These are phyloP conservation scores for Podarcis raffonei DNA, from an alignment of 2,113 vertebrate species.

Conservation along the genomic window DNA sequence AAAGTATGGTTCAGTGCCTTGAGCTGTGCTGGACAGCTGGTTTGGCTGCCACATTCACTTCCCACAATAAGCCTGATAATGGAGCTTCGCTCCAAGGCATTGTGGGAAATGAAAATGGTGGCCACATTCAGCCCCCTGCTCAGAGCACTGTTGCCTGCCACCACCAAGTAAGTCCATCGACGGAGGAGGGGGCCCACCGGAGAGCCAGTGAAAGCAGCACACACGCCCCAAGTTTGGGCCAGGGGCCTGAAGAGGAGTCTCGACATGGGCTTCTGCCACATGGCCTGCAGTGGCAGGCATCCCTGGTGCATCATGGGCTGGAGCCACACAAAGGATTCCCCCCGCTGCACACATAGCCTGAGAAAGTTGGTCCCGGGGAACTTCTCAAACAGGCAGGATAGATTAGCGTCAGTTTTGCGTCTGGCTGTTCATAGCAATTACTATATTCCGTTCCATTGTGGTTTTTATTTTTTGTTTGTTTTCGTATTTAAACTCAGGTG, in stretches of 20 bases:
- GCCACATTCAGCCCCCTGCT: not conserved
- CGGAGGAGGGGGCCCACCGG: not conserved
- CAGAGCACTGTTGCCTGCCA: not conserved
- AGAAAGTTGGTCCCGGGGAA: not conserved
- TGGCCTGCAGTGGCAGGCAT: not conserved
- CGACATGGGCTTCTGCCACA: not conserved
- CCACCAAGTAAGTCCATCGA: not conserved
- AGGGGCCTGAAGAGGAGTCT: not conserved
- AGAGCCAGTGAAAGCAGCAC: not conserved
- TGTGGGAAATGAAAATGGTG: not conserved
- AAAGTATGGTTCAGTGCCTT: not conserved
- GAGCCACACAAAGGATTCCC: not conserved
- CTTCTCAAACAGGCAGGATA: not conserved
- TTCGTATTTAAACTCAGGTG: constrained; percentile 76
- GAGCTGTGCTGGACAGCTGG: not conserved
- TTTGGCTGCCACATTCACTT: not conserved
- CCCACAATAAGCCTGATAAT: not conserved
- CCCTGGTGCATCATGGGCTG: not conserved
- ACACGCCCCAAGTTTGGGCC: not conserved
- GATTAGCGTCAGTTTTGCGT: constrained; percentile 67
- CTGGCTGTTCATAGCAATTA: constrained; percentile 69
- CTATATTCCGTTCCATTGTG: constrained; percentile 74
- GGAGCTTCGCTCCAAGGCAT: not conserved
- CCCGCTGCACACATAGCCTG: not conserved
- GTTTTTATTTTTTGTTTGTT: constrained; percentile 45